A percentile compares a stretch with the other conserved stretches of the same genome.
Conservation (phyloP, 2,888 invertebrate species). For the Drosophila birchii region DNA sequence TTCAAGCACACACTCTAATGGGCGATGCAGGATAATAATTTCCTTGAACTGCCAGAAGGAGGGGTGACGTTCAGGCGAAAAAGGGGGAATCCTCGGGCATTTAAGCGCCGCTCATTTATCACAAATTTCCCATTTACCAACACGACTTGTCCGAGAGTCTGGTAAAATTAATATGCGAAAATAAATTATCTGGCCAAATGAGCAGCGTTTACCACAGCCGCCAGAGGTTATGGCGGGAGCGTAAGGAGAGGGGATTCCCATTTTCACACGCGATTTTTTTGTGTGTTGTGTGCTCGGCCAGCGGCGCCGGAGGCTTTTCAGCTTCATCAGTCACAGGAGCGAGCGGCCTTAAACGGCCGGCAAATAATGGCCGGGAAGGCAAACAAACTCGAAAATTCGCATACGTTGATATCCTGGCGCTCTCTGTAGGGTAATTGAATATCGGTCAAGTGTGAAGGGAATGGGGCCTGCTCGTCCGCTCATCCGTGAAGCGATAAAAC, state of each 20-base stretch:
- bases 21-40: constrained; percentile 46
- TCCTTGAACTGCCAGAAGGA: constrained; percentile 34
- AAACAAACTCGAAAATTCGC: constrained; percentile 12
- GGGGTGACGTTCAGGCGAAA: background rate
- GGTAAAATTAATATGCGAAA: constrained; percentile 79
- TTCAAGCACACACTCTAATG: constrained; percentile 44
- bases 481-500: constrained; percentile 70
- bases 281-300: constrained; percentile 20
- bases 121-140: constrained; percentile 74
- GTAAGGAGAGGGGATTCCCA: constrained; percentile 40
- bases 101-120: constrained; percentile 76
- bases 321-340: constrained; percentile 72
- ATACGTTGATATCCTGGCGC: constrained; percentile 20
- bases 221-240: constrained; percentile 45
- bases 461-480: constrained; percentile 60
- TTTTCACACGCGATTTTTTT: constrained; percentile 65
- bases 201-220: constrained; percentile 63
- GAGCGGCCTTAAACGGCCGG: constrained; percentile 54
- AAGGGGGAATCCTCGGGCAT: constrained; percentile 52
- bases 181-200: constrained; percentile 79
- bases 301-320: constrained; percentile 60
- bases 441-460: constrained; percentile 73
- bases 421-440: constrained; percentile 72
- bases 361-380: constrained; percentile 52
- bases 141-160: constrained; percentile 52